phyloP scores from a whole-genome alignment of 2,888 invertebrate species.

The Lasioglossum villosulum region DNA sequence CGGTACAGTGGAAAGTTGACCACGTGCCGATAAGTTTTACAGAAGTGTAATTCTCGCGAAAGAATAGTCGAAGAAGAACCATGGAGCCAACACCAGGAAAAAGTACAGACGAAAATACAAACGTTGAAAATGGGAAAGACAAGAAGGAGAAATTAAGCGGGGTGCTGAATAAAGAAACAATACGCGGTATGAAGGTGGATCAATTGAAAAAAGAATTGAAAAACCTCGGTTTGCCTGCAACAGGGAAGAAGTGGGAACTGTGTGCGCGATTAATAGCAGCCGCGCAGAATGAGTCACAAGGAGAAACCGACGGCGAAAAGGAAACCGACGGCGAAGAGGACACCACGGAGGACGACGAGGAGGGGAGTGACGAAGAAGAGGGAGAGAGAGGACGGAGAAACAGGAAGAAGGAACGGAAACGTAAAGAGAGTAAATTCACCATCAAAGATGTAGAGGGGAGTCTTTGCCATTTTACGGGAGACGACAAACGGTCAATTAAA shows the following conservation, averaged over 20 bases:
- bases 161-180: background rate
- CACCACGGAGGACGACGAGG: background rate
- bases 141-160: background rate
- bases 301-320: background rate
- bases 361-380: background rate
- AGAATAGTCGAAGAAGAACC: background rate
- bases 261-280: background rate
- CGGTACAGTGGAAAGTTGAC: conserved; percentile 17
- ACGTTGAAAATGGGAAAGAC: background rate
- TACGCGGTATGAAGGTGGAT: background rate
- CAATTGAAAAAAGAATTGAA: background rate
- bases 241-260: background rate
- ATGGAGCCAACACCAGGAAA: background rate
- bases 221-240: background rate
- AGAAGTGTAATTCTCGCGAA: background rate
- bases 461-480: conserved; percentile 54
- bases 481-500: conserved; percentile 35
- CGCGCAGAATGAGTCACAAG: background rate
- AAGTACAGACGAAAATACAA: background rate
- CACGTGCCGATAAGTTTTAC: conserved; percentile 7
- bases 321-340: background rate
- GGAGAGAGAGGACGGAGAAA: background rate
- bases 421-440: conserved; percentile 9
- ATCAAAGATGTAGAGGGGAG: conserved; percentile 58
- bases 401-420: background rate